phyloP scores from a whole-genome alignment of 2,888 invertebrate species.

The Galeruca laticollis region DNA sequence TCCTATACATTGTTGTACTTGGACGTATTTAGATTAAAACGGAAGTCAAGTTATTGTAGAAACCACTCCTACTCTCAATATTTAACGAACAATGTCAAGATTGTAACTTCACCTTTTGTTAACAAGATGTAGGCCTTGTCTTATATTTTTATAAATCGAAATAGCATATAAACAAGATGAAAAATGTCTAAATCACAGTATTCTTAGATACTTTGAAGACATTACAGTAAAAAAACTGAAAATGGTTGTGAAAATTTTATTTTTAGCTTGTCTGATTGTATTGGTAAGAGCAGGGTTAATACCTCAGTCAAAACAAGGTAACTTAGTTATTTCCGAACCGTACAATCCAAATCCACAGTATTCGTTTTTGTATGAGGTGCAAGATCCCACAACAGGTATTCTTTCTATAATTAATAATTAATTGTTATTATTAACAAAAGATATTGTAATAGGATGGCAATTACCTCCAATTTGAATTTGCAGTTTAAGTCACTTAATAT shows the following conservation, averaged over 20 bases:
- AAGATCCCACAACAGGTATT: constrained; percentile 68
- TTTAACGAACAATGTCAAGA: constrained; percentile 10
- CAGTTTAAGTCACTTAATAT: background rate
- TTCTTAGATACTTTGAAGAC: background rate
- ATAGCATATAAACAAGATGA: constrained; percentile 6
- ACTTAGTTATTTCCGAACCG: constrained; percentile 63
- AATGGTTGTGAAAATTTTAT: constrained; percentile 22
- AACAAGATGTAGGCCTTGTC: constrained; percentile 6
- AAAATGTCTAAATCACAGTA: background rate
- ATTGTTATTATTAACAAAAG: too few species aligned
- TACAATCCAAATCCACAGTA: constrained; percentile 77
- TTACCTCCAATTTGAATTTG: background rate
- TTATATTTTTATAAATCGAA: background rate
- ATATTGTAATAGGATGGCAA: too few species aligned
- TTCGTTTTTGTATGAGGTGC: constrained; percentile 77
- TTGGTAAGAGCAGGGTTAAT: constrained; percentile 25
- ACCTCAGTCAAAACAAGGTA: constrained; percentile 61
- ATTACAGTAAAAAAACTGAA: background rate
- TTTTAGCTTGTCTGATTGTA: background rate
- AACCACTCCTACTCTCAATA: background rate
- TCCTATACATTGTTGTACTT: too few species aligned
- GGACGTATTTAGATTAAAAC: too few species aligned
- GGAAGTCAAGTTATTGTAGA: too few species aligned
- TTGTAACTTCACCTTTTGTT: background rate
- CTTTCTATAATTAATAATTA: background rate